A percentile compares a stretch with the other conserved stretches of the same genome.
phyloP scores from a whole-genome alignment of 1,140 invertebrate genomes.

The Trichonephila clavipes region DNA sequence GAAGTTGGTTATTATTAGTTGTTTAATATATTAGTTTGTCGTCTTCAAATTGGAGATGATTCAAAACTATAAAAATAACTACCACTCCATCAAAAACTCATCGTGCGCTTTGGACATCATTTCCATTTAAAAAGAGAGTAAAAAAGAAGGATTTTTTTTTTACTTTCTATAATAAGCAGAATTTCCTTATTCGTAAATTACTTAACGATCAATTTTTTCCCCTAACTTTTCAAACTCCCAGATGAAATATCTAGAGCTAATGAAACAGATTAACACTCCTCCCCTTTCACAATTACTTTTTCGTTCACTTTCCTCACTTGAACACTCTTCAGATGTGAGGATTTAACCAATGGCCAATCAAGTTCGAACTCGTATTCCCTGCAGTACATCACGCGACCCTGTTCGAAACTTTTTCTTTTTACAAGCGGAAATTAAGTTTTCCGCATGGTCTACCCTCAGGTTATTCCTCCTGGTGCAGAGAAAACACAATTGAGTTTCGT shows the following conservation, averaged over 20 bases:
- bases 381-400: conserved; percentile 20
- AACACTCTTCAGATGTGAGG: background rate
- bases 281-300: background rate
- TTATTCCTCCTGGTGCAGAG: conserved; percentile 25
- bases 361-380: background rate
- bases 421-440: conserved; percentile 47
- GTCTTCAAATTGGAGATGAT: too few species aligned
- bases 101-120: too few species aligned
- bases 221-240: too few species aligned
- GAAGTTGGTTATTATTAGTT: too few species aligned
- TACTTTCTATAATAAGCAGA: too few species aligned
- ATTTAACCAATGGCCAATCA: background rate
- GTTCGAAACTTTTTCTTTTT: background rate
- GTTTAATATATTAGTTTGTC: too few species aligned
- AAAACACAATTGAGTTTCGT: conserved; percentile 3
- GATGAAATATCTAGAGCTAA: background rate
- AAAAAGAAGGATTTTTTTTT: too few species aligned
- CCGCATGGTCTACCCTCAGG: conserved; percentile 23
- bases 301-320: background rate
- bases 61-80: too few species aligned
- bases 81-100: too few species aligned
- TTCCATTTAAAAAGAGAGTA: too few species aligned
- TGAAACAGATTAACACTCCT: background rate
- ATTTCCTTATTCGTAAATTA: too few species aligned
- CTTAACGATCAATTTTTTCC: too few species aligned